Conservation (phyloP, 2,888 invertebrate genomes). For the Blera fallax region DNA sequence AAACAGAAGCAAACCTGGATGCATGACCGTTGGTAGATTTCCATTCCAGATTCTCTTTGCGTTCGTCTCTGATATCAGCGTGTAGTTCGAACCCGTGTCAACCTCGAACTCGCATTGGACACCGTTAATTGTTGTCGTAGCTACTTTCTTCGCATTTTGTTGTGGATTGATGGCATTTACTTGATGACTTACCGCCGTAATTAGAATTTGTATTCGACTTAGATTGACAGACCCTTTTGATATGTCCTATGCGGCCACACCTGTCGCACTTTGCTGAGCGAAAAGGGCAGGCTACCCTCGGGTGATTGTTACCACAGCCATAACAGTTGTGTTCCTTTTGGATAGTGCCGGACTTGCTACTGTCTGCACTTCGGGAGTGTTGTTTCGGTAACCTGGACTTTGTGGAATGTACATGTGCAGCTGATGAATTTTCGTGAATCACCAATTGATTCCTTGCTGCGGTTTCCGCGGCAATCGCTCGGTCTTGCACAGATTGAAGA, state of each 20-base stretch:
- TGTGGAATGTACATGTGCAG: neutral
- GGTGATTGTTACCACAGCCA: neutral
- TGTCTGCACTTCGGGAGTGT: neutral
- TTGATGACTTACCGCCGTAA: neutral
- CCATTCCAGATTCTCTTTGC: neutral
- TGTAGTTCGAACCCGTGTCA: neutral
- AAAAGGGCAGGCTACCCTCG: too few relatives aligned
- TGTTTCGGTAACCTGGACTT: neutral
- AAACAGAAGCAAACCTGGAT: neutral
- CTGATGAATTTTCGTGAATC: conserved; percentile 7
- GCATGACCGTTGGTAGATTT: too few relatives aligned
- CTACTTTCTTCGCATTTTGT: neutral
- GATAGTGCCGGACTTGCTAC: neutral
- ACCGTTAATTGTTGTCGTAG: neutral
- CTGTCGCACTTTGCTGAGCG: neutral
- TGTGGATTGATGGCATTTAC: neutral
- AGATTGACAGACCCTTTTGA: neutral
- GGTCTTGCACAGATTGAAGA: neutral
- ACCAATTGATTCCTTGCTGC: neutral
- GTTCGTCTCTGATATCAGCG: neutral
- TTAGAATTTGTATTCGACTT: neutral
- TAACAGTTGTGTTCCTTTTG: neutral
- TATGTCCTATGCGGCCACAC: neutral
- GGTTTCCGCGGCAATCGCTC: neutral
- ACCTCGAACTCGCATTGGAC: neutral